Conservation (phyloP, 2,888 invertebrate genomes). For the Falcaria lacertinaria region DNA sequence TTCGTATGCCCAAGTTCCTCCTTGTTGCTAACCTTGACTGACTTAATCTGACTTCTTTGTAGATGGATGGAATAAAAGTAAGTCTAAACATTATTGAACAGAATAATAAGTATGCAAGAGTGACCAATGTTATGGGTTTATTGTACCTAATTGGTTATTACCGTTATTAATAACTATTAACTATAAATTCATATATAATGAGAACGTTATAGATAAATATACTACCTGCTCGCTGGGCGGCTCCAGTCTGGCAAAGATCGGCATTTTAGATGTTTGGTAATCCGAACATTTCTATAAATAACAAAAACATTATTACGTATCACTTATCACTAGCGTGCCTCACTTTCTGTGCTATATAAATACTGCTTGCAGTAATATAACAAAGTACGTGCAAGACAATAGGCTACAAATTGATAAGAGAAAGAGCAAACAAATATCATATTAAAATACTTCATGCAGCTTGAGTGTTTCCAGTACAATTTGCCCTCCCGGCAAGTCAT, state of each 20-base stretch:
- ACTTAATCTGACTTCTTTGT: too few species aligned
- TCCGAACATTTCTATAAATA: conserved; percentile 95
- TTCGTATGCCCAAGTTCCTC: too few species aligned
- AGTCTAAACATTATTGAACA: too few species aligned
- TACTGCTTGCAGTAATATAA: conserved; percentile 7
- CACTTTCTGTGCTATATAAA: not conserved
- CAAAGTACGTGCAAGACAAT: not conserved
- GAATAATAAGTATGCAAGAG: too few species aligned
- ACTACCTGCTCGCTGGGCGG: conserved; percentile 94
- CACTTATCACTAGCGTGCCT: conserved; percentile 12
- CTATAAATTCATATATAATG: too few species aligned
- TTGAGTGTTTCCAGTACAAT: not conserved
- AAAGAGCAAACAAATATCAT: conserved; percentile 5
- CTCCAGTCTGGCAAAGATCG: conserved; percentile 95
- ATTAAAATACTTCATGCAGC: not conserved
- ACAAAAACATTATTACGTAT: not conserved
- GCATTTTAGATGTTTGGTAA: conserved; percentile 90
- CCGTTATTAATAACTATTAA: too few species aligned
- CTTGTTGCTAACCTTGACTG: too few species aligned
- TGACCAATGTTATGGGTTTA: too few species aligned
- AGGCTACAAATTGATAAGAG: not conserved
- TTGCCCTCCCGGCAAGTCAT: not conserved
- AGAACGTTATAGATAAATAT: not conserved
- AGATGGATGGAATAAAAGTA: too few species aligned
- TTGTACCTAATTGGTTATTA: too few species aligned